phyloP scores from a whole-genome alignment of 2,888 invertebrate genomes.

The Elysia crispata region DNA sequence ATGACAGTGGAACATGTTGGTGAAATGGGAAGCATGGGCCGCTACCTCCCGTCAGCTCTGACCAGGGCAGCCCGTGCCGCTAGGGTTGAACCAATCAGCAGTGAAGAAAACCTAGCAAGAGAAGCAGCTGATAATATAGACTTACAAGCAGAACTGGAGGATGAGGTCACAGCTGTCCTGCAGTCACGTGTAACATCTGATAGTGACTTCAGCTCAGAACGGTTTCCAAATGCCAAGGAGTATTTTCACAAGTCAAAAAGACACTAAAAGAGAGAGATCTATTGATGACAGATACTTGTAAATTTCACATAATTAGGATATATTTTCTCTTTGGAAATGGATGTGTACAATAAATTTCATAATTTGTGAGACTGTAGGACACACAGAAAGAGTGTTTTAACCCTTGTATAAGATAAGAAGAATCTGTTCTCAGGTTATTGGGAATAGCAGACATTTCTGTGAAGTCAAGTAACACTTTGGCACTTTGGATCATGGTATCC shows the following conservation, averaged over 20 bases:
- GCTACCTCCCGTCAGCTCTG: slow-evolving; percentile 75
- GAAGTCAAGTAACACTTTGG: background rate
- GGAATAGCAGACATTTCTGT: background rate
- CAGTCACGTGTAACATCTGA: slow-evolving; percentile 79
- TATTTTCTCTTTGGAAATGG: background rate
- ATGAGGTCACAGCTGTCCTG: slow-evolving; percentile 79
- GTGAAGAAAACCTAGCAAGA: slow-evolving; percentile 79
- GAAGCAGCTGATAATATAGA: slow-evolving; percentile 79
- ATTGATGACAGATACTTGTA: background rate
- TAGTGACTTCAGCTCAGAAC: slow-evolving; percentile 74
- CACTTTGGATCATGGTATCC: background rate
- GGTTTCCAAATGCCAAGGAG: slow-evolving; percentile 56
- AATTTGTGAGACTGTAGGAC: no score
- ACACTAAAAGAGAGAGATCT: slow-evolving; percentile 4
- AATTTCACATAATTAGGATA: background rate
- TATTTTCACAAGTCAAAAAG: slow-evolving; percentile 38
- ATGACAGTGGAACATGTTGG: slow-evolving; percentile 69
- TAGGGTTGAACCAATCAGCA: slow-evolving; percentile 79
- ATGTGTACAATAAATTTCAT: no score
- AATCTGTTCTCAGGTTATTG: no score
- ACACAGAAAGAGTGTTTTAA: no score
- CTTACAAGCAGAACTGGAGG: slow-evolving; percentile 80
- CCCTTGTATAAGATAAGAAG: no score
- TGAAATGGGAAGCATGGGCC: slow-evolving; percentile 64
- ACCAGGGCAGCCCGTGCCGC: slow-evolving; percentile 79